Percentiles rank a stretch among this genome's conserved stretches.
Conservation (phyloP, 2,888 invertebrate genomes). For the Brachypterus glaber region DNA sequence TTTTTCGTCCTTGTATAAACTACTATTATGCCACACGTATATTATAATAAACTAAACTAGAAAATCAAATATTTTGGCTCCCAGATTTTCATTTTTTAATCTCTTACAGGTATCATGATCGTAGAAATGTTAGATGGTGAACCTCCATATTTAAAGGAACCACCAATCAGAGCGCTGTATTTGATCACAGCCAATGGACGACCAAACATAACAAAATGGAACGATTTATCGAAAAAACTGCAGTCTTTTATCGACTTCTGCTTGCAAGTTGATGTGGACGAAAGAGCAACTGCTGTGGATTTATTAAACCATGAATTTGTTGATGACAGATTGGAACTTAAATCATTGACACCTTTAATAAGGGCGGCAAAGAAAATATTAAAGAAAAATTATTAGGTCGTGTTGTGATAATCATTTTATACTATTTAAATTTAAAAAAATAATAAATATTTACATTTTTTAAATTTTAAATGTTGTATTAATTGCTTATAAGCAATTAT, state of each 20-base stretch:
- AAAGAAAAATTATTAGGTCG: conserved; percentile 52
- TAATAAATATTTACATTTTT: too few species aligned
- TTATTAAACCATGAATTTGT: conserved; percentile 74
- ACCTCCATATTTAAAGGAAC: conserved; percentile 93
- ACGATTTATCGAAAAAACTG: conserved; percentile 64
- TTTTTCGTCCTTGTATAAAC: too few species aligned
- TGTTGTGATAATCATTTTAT: too few species aligned
- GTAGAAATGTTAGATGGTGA: conserved; percentile 97
- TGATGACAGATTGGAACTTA: conserved; percentile 67
- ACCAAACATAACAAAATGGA: conserved; percentile 80
- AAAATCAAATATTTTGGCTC: too few species aligned
- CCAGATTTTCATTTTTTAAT: too few species aligned
- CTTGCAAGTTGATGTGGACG: conserved; percentile 74
- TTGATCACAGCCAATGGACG: conserved; percentile 92
- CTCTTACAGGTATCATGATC: too few species aligned
- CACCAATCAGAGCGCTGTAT: conserved; percentile 85
- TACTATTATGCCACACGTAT: too few species aligned
- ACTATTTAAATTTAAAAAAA: too few species aligned
- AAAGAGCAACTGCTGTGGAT: conserved; percentile 66
- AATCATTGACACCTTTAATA: conserved; percentile 79
- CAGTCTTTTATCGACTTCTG: conserved; percentile 82
- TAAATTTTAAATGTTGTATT: too few species aligned
- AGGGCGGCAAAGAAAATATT: conserved; percentile 82
- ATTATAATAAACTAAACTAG: too few species aligned
- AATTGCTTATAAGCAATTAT: too few species aligned